Evolutionary conservation across 2,888 invertebrate species (phyloP).

Genomic region (Microplitis deprimator): DNA sequence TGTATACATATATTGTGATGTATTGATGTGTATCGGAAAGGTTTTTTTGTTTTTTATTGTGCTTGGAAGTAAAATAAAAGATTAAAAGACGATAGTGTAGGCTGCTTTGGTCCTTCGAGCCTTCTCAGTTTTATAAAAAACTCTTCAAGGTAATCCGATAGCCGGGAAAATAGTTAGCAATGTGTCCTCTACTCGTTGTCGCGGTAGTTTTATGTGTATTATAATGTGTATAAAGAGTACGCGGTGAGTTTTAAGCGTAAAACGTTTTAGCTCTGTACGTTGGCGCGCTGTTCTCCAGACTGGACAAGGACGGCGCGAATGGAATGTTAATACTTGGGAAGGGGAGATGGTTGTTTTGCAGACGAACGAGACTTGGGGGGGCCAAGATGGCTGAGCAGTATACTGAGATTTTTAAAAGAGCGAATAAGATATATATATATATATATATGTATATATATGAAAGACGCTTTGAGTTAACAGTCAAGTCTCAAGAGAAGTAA

Average conservation of each 20-base stretch:
- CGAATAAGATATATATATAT: constrained; percentile 20
- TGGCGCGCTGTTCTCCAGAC: constrained; percentile 44
- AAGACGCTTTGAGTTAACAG: no score
- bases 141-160: neutral
- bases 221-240: neutral
- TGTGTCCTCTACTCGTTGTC: constrained; percentile 16
- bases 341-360: constrained; percentile 19
- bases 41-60: neutral
- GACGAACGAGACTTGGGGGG: constrained; percentile 20
- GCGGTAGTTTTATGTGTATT: constrained; percentile 6
- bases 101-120: constrained; percentile 4
- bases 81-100: neutral
- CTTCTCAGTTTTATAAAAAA: neutral
- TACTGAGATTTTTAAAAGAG: constrained; percentile 25
- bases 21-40: neutral
- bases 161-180: neutral
- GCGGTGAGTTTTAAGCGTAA: neutral
- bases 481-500: constrained; percentile 10
- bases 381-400: constrained; percentile 35
- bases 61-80: neutral
- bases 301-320: constrained; percentile 46
- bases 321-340: constrained; percentile 50
- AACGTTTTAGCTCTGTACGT: constrained; percentile 3
- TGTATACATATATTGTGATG: neutral
- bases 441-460: neutral